phyloP scores from a whole-genome alignment of 2,113 vertebrate species.

The Parus major region DNA sequence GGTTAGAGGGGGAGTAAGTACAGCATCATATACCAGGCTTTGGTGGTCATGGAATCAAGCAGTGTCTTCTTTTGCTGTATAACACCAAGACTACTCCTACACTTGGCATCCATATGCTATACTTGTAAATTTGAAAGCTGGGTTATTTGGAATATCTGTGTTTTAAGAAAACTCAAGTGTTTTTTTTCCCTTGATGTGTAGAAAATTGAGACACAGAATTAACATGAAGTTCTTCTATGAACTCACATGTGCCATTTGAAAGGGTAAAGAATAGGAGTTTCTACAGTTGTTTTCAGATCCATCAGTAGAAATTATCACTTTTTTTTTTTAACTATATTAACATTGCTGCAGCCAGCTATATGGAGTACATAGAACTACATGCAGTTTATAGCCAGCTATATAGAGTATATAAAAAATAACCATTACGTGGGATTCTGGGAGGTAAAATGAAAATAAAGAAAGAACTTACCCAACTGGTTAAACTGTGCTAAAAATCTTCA shows the following conservation, averaged over 20 bases:
- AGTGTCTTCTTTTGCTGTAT: neutral
- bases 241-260: neutral
- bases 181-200: neutral
- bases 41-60: neutral
- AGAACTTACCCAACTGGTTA: neutral
- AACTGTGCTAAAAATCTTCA: neutral
- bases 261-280: neutral
- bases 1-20: neutral
- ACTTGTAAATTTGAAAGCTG: neutral
- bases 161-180: neutral
- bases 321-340: neutral
- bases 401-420: neutral
- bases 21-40: neutral
- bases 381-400: neutral
- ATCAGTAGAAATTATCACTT: neutral
- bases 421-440: neutral
- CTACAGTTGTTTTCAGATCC: neutral
- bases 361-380: neutral
- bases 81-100: neutral
- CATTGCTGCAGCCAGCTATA: neutral
- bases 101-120: neutral
- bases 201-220: neutral
- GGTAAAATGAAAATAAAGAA: neutral
- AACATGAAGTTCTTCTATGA: neutral
- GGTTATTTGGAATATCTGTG: neutral